Evolutionary conservation across 2,797 vertebrate genomes (phyloP), one percentile per base, ranked within the genome.

Genomic region (Buceros bicornis): DNA sequence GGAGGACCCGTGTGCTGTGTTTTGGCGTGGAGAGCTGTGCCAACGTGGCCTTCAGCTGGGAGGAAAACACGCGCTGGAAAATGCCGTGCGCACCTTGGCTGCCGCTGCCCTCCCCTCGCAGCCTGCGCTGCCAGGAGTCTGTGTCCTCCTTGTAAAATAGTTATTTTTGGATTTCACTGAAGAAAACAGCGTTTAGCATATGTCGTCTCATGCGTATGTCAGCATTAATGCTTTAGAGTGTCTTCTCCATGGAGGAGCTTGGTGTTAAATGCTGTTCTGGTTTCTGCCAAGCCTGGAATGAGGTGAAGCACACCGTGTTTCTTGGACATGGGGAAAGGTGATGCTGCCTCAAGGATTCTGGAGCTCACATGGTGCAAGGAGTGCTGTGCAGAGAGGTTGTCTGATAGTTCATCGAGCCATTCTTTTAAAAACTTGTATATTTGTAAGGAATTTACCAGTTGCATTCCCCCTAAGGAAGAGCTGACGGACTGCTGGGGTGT

Each of bases 91-190:
- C 35, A 24, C 16, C 57, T 53, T 2, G 3, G 45, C 37, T 53
- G 10, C 24, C 2, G 5, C 53, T 51, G 47, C 54, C 62, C 47
- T 76, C 58, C 37, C 70, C 28, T 89, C 0, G 9, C 84, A 85
- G 83, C 92, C 54, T 51, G 62, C 16, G 1, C 78, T 76, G 87
- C 66, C 62, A 94, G 87, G 40, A 61, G 1, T 42, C 65, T 70
- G 60, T 3, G 2, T 82, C 57, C 48, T 95, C 73, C 56, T 61
- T 84, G 77, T 40, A 80, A 89, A 60, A 5, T 6, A 25, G 88
- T 50, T 94, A 91, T 96, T 96, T 96, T 71, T 73, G 90, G 70
- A 25, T 94, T 90, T 94, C 93, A 94, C 90, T 93, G 96, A 96
- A 93, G 93, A 84, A 94, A 97, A 95, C 90, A 94, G 64, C 64